Evolutionary conservation across 2,113 vertebrate genomes (phyloP).

Genomic region (Diadophis punctatus): DNA sequence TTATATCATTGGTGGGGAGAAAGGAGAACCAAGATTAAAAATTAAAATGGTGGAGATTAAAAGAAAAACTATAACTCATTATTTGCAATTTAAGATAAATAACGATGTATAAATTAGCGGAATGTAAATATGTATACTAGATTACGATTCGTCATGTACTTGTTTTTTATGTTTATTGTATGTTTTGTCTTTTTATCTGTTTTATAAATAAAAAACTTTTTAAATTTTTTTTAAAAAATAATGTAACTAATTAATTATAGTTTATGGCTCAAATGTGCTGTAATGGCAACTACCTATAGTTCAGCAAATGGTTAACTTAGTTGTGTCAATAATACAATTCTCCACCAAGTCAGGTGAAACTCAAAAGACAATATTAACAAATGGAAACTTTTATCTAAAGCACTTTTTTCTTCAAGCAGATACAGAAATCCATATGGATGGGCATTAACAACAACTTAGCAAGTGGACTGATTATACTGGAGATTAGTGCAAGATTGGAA

Average conservation of each 20-base stretch:
- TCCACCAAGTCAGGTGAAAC: background rate
- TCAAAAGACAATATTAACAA: background rate
- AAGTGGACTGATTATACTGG: background rate
- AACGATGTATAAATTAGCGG: no score
- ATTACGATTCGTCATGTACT: no score
- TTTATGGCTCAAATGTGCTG: background rate
- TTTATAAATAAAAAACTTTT: no score
- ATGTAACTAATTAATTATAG: background rate
- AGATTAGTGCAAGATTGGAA: background rate
- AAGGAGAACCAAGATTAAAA: no score
- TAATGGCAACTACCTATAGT: background rate
- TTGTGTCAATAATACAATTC: background rate
- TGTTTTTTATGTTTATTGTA: no score
- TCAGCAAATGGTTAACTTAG: background rate
- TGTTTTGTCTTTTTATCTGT: no score
- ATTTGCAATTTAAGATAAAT: no score
- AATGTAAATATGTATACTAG: no score
- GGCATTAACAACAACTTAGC: background rate
- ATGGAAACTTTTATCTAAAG: background rate
- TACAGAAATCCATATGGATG: background rate
- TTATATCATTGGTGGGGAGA: no score
- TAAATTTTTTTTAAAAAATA: no score
- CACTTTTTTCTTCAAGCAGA: background rate
- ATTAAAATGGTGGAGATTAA: no score
- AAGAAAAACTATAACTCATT: no score